Evolutionary conservation across 92 coral and sea anemone genomes (phyloP).

Genomic region (Virgularia gustaviana): DNA sequence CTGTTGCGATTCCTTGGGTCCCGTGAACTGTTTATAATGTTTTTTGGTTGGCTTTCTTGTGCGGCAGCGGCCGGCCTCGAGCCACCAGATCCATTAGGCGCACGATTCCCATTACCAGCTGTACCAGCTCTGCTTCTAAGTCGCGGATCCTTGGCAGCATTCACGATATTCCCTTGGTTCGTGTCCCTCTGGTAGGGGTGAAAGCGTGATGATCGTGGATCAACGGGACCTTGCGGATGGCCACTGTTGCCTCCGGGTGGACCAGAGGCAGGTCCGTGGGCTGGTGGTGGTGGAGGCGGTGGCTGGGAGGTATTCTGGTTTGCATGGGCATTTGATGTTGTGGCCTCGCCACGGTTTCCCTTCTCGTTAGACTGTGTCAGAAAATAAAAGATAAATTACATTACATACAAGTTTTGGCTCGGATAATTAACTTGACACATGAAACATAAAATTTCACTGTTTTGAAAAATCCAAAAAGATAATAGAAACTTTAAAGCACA

Average conservation of each 20-base stretch:
- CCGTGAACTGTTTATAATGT: conserved; percentile 83
- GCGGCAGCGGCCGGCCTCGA: conserved; percentile 42
- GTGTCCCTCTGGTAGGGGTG: conserved; percentile 84
- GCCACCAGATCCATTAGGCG: conserved; percentile 24
- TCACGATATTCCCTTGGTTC: conserved; percentile 35
- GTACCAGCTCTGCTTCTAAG: conserved; percentile 62
- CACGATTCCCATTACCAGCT: conserved; percentile 42
- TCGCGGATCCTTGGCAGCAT: conserved; percentile 84
- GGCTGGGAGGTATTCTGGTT: conserved; percentile 47
- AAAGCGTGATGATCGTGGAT: conserved; percentile 62
- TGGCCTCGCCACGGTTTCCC: conserved; percentile 59
- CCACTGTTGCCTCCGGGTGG: conserved; percentile 29
- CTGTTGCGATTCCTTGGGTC: conserved; percentile 92
- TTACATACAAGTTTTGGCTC: no score
- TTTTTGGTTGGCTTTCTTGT: conserved; percentile 62
- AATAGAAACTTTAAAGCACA: no score
- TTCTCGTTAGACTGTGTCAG: conserved; percentile 62
- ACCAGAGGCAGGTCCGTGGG: conserved; percentile 45
- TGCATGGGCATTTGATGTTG: conserved; percentile 41
- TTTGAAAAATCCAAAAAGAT: no score
- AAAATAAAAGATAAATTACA: neutral
- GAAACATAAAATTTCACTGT: no score
- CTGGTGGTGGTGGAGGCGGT: conserved; percentile 55
- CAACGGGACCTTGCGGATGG: conserved; percentile 20
- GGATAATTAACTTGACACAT: no score